Evolutionary conservation across 2,888 invertebrate genomes (phyloP), one percentile per base, ranked within the genome.

Genomic region (Noctua fimbriata): DNA sequence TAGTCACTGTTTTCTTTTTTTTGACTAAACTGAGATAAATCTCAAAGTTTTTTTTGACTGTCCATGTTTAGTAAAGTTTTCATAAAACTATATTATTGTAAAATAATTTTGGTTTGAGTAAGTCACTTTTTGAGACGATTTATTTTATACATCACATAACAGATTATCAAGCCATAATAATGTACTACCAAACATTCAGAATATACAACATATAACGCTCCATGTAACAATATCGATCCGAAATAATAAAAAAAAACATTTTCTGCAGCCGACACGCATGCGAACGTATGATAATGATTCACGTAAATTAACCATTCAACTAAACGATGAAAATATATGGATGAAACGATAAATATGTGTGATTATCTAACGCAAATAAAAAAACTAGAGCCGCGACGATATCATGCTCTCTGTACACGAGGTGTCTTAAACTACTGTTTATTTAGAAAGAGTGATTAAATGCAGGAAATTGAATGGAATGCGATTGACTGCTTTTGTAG

Each of bases 341-440:
- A 21, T 32, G 58, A 63, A 49, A 73, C 18, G 28, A 63, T 24
- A n/a, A 36, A 41, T 65, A 65, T 49, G 18, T 12, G 36, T 47
- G 32, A 47, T 36, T 24, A 18, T 1, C 2, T 14, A 76, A 16
- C 21, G 10, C 21, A 60, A 63, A 70, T 69, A 18, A 65, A 36
- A 36, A 47, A 75, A 49, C 1, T n/a, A 18, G 2, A 63, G 2
- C 16, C 1, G 21, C 32, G 16, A 63, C n/a, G 1, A 21, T 36
- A 36, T 24, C 60, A 76, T 60, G 76, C 73, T 76, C 12, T 6
- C 9, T 71, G 24, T 41, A 44, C 18, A 75, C 36, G n/a, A 60
- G 10, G 16, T 73, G n/a, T 49, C 16, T n/a, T 12, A 47, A 36
- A 36, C 14, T 60, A 72, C 44, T 28, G 36, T 28, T 47, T 12